These are phyloP conservation scores for Ophiodon elongatus DNA, from an alignment of 2,113 vertebrate genomes.

Conservation along the genomic window DNA sequence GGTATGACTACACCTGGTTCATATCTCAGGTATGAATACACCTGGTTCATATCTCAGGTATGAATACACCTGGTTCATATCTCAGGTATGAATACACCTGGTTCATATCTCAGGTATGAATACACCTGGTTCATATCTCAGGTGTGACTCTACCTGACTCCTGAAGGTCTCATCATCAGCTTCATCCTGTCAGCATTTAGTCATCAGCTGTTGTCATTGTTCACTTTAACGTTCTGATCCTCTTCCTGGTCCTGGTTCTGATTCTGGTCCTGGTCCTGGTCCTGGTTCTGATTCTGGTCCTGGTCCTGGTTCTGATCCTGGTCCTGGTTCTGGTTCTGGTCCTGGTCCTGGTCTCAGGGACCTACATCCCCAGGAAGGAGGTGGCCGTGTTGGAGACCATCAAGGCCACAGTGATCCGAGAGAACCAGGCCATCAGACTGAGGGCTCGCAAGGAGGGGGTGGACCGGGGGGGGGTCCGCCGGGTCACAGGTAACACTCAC, in stretches of 20 bases:
- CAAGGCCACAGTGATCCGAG: constrained; percentile 89
- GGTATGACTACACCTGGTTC: too few relatives aligned
- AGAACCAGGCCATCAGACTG: constrained; percentile 92
- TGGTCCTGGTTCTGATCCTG: background rate
- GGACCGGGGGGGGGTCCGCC: constrained; percentile 83
- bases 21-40: too few relatives aligned
- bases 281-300: background rate
- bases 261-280: background rate
- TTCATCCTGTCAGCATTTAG: too few relatives aligned
- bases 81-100: too few relatives aligned
- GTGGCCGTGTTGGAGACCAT: constrained; percentile 89
- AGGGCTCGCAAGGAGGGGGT: constrained; percentile 89
- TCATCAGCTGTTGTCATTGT: background rate
- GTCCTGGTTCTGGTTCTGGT: background rate
- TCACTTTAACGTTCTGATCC: too few relatives aligned
- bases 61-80: too few relatives aligned
- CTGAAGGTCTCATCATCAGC: too few relatives aligned
- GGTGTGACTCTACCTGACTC: too few relatives aligned
- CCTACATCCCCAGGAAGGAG: constrained; percentile 92
- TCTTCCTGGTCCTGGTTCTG: too few relatives aligned
- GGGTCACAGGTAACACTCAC: constrained; percentile 85
- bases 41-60: too few relatives aligned
- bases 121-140: too few relatives aligned
- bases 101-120: too few relatives aligned
- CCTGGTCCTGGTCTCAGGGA: constrained; percentile 80